Base-by-base conservation (phyloP, 2,888 invertebrate genomes). In the Chymomyza fuscimana region DNA sequence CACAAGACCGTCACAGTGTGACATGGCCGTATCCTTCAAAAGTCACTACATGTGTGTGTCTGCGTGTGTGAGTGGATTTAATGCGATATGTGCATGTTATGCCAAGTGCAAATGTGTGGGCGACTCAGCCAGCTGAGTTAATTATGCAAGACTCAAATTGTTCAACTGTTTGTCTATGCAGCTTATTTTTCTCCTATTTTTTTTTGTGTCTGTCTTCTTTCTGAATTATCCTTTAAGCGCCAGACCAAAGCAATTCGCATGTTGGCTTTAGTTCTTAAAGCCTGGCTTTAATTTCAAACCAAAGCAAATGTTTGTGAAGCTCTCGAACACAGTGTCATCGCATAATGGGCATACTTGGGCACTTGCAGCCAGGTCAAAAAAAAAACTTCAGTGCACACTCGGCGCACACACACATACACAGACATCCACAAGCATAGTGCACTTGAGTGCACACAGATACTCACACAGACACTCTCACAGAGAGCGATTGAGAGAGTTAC, bases 1-100 rank as follows among this genome's bases (percentile, higher is more conserved):
- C 82, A 76, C 64, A 80, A 83, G 84, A 70, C 70, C 85, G 78
- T 82, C 85, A 82, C 77, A 78, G 73, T 80, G 82, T 87, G 88
- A 88, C 88, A 89, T 80, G 87, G 79, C 79, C 78, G 76, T 76
- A 88, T 86, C 87, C 85, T 86, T 89, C 86, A 78, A 54, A 72
- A 77, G 63, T 60, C 74, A 61, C 58, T 66, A 0, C 51, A 62
- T 65, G 68, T 54, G 12, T 25, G 22, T 56, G 62, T 54, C 64
- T 10, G 64, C 51, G 66, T 70, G 64, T 63, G 63, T 40, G 54
- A 22, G 22, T 51, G 67, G 50, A 22, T 80, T 76, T 74, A 77
- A 77, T 73, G 67, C 56, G 63, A 77, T 73, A 70, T 58, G 61
- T 65, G 74, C 64, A 69, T 76, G 74, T 65, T 70, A 65, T 76